Evolutionary conservation across 2,797 vertebrate species (phyloP).

Genomic region (Furcifer pardalis): DNA sequence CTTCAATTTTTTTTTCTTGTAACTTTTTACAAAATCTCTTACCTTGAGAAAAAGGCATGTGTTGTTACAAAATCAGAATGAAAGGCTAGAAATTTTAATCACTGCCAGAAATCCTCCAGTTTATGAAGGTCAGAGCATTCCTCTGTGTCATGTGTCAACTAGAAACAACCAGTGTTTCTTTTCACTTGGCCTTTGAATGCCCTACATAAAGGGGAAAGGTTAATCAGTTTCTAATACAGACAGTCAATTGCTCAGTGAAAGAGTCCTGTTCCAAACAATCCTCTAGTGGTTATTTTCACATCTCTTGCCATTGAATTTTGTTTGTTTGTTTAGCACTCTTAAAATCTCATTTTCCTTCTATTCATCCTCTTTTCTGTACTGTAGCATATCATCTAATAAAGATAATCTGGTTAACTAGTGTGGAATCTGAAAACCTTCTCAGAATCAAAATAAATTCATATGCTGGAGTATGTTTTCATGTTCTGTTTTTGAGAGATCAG

Average conservation of each 20-base stretch:
- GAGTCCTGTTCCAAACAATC: conserved; percentile 5
- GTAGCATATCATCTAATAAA: not conserved
- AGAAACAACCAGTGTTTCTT: not conserved
- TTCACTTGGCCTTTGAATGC: not conserved
- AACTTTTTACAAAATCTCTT: not conserved
- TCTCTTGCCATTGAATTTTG: not conserved
- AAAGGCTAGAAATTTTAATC: not conserved
- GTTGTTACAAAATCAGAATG: not conserved
- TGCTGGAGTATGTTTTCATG: too few species aligned
- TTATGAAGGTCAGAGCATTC: conserved; percentile 10
- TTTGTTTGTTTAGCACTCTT: not conserved
- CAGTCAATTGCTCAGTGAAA: not conserved
- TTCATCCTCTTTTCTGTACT: too few species aligned
- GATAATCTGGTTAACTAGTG: not conserved
- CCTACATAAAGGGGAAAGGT: not conserved
- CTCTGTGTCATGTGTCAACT: not conserved
- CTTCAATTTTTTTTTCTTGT: not conserved
- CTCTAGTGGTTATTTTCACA: not conserved
- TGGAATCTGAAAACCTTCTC: not conserved
- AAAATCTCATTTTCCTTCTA: not conserved
- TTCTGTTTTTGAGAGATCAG: too few species aligned
- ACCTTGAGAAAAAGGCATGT: not conserved
- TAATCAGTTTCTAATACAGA: not conserved
- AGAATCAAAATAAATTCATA: not conserved
- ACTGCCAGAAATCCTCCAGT: not conserved